phyloP scores from a whole-genome alignment of 2,888 invertebrate genomes.

The Drosophila anomalata region DNA sequence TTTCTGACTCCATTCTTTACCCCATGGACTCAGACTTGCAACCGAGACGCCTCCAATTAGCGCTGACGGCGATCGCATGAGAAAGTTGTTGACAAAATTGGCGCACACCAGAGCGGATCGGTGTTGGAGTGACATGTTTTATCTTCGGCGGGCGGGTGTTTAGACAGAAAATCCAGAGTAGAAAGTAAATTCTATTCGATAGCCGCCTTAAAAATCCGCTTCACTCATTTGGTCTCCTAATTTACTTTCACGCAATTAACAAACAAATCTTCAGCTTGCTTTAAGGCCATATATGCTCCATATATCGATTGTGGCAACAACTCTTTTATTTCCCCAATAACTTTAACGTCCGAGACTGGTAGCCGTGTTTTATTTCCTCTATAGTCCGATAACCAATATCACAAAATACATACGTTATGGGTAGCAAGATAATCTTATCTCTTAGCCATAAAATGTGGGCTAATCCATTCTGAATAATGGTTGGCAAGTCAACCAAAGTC shows the following conservation, averaged over 20 bases:
- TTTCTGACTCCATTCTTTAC: constrained; percentile 54
- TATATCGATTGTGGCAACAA: constrained; percentile 5
- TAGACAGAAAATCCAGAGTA: constrained; percentile 67
- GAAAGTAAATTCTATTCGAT: constrained; percentile 72
- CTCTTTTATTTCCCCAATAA: constrained; percentile 27
- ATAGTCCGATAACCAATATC: constrained; percentile 11
- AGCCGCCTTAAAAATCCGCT: constrained; percentile 58
- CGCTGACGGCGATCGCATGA: constrained; percentile 61
- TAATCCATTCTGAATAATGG: constrained; percentile 12
- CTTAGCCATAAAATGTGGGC: background rate
- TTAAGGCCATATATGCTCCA: background rate
- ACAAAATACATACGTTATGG: background rate
- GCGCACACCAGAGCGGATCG: constrained; percentile 22
- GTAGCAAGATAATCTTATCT: constrained; percentile 20
- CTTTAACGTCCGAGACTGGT: constrained; percentile 5
- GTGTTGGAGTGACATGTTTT: constrained; percentile 3
- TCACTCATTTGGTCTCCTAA: constrained; percentile 58
- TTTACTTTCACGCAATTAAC: constrained; percentile 65
- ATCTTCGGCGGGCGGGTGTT: constrained; percentile 21
- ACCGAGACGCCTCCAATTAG: constrained; percentile 56
- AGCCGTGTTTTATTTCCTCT: constrained; percentile 20
- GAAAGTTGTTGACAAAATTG: constrained; percentile 77
- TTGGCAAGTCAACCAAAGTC: background rate
- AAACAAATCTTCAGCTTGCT: constrained; percentile 13
- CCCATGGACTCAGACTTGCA: constrained; percentile 27